Conservation (phyloP, 1,140 invertebrate species). For the Ceratosolen fusciceps region DNA sequence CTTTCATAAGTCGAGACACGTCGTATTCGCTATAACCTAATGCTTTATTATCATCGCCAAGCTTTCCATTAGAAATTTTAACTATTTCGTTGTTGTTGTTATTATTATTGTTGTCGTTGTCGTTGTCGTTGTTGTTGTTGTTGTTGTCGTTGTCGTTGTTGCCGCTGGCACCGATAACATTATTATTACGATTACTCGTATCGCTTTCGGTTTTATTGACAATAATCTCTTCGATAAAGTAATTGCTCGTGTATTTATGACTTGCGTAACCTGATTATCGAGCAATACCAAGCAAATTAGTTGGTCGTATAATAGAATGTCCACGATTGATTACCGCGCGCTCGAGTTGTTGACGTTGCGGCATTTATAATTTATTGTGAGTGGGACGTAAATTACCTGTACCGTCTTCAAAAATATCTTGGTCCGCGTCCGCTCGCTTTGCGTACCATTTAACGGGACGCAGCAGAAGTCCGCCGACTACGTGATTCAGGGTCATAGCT, state of each 20-base stretch:
- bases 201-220: not conserved
- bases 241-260: not conserved
- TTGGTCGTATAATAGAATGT: too few species aligned
- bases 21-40: slow-evolving; percentile 36
- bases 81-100: not conserved
- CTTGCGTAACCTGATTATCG: not conserved
- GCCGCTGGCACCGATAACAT: too few species aligned
- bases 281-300: too few species aligned
- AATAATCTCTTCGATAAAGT: not conserved
- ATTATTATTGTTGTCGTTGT: too few species aligned
- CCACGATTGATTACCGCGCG: too few species aligned
- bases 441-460: slow-evolving; percentile 80
- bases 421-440: slow-evolving; percentile 63
- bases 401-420: too few species aligned
- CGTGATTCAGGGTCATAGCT: slow-evolving; percentile 75
- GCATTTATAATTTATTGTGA: too few species aligned
- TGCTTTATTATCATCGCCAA: slow-evolving; percentile 39
- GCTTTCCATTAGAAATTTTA: not conserved
- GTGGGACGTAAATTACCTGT: too few species aligned
- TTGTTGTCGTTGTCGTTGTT: too few species aligned
- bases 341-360: too few species aligned
- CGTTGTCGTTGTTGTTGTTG: too few species aligned
- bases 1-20: not conserved
- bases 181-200: not conserved
- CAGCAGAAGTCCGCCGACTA: slow-evolving; percentile 77